Percentiles rank a stretch among this genome's conserved stretches.
These are phyloP conservation scores for Gyps fulvus DNA, from an alignment of 2,113 vertebrate species.

Conservation along the genomic window DNA sequence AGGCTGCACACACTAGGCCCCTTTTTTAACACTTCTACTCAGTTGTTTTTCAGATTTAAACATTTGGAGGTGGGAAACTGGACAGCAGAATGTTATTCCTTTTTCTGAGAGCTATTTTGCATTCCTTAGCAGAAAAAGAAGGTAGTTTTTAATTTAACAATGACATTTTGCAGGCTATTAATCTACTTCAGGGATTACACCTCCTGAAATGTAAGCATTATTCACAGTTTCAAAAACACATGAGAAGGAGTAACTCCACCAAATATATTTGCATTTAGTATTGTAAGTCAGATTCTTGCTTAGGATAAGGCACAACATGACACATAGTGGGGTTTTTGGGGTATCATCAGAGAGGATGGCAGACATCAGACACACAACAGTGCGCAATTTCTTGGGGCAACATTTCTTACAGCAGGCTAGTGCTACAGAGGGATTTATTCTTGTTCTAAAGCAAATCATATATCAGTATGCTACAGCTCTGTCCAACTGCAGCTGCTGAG, in stretches of 20 bases:
- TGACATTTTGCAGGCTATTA: background rate
- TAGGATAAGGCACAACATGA: background rate
- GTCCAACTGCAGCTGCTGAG: background rate
- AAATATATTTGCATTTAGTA: background rate
- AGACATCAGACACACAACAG: background rate
- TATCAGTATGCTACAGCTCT: background rate
- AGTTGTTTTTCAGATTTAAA: conserved; percentile 11
- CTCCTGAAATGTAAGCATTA: background rate
- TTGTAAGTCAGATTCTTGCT: background rate
- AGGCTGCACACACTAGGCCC: background rate
- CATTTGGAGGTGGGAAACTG: background rate
- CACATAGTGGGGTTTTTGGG: background rate
- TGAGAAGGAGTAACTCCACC: background rate
- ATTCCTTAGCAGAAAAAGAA: background rate
- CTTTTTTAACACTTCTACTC: background rate
- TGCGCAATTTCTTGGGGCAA: background rate
- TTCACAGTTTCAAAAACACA: background rate
- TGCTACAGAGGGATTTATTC: background rate
- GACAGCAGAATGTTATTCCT: background rate
- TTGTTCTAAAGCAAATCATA: background rate
- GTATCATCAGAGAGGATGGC: background rate
- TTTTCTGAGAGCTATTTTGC: background rate
- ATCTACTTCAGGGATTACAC: background rate
- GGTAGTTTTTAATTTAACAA: background rate
- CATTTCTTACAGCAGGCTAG: background rate